Evolutionary conservation across 92 coral and sea anemone species (phyloP), one percentile per base, ranked within the genome.

Genomic region (Scolanthus callimorphus): DNA sequence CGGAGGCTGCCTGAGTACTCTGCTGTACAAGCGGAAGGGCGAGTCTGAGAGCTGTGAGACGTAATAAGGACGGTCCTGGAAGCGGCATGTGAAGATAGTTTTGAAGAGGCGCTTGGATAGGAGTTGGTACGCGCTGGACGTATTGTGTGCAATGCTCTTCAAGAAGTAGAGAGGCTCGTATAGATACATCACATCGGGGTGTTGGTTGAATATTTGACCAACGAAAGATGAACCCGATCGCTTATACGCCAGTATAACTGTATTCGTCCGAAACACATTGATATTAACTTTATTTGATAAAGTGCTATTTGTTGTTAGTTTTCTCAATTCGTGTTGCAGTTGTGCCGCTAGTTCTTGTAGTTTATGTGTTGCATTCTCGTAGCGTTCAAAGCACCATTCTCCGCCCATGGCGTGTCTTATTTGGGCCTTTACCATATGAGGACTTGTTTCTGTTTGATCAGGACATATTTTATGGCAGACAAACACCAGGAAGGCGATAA

Each of bases 141-240:
- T 72, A 41, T 63, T 61, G 20, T 67, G 56, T 20, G 28, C 62
- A 17, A 78, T 72, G 22, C 29, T 44, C 26, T 74, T 63, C 47
- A 78, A 22, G 19, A 74, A 78, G 34, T 70, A 68, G 24, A 78
- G 48, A 8, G 79, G 85, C 38, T 78, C 85, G 21, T 49, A 78
- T n/a, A 78, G 17, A 38, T 70, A 78, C 21, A 78, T 41, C 11
- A 78, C 69, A 25, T 63, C 74, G 17, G 54, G 69, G 20, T 78
- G 85, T n/a, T 57, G 78, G 65, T 78, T 78, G 20, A 78, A 78
- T 17, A 78, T 55, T 51, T 78, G 79, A 29, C 85, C 85, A 24
- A 78, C 70, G 29, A 70, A 78, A 4, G 85, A 78, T 1, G 85
- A 70, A 2, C 85, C 85, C 0, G 85, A 78, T 1, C 85, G 78